A percentile compares a stretch with the other conserved stretches of the same genome.
These are phyloP conservation scores for Porites australiensis DNA, from an alignment of 64 coral and sea anemone genomes.

Conservation along the genomic window DNA sequence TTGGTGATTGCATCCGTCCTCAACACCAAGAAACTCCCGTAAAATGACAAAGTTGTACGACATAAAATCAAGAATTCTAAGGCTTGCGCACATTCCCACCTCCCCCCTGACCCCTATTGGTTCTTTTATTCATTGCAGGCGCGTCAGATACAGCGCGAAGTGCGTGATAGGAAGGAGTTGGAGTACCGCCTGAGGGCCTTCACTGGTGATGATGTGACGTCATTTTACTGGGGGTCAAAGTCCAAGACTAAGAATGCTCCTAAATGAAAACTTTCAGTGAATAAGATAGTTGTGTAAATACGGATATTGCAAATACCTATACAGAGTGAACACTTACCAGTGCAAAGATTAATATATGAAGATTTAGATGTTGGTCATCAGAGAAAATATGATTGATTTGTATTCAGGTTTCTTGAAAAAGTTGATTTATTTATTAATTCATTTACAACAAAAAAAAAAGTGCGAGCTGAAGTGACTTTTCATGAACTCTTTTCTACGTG, in stretches of 20 bases:
- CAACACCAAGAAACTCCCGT: no score
- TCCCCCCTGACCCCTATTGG: not conserved
- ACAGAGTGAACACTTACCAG: not conserved
- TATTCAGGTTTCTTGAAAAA: no score
- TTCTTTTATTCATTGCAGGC: constrained; percentile 63
- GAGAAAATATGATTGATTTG: not conserved
- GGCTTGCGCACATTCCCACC: no score
- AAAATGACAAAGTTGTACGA: no score
- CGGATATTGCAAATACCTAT: not conserved
- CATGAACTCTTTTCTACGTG: no score
- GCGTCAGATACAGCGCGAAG: constrained; percentile 77
- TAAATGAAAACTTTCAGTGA: not conserved
- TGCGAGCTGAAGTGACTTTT: no score
- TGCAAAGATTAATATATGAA: constrained; percentile 20
- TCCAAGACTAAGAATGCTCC: constrained; percentile 15
- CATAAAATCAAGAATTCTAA: no score
- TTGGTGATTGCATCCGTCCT: no score
- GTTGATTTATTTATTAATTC: no score
- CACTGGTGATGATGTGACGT: constrained; percentile 83
- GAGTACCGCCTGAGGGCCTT: constrained; percentile 97
- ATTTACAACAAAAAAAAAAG: no score
- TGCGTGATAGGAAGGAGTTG: constrained; percentile 78
- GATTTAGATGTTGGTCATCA: not conserved
- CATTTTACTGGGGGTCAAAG: not conserved
- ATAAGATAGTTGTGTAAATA: not conserved